Conservation (phyloP, 2,113 vertebrate species). For the Syrmaticus mikado region DNA sequence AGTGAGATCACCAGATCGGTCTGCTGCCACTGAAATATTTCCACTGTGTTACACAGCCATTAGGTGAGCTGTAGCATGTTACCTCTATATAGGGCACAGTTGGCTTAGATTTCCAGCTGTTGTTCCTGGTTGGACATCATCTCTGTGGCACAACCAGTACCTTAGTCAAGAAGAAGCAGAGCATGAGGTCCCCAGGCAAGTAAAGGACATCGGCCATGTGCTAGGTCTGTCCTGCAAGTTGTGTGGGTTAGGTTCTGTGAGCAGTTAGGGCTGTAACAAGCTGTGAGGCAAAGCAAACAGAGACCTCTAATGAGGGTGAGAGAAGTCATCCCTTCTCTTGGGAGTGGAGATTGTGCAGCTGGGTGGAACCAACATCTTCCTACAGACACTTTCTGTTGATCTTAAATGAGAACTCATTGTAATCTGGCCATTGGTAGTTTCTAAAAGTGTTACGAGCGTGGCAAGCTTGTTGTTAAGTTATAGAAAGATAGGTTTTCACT, state of each 20-base stretch:
- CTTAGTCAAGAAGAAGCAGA: not conserved
- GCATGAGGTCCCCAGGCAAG: not conserved
- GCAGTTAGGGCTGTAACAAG: fast-evolving
- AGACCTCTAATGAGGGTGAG: fast-evolving
- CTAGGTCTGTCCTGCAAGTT: not conserved
- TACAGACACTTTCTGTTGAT: not conserved
- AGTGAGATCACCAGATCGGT: not conserved
- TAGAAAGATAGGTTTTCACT: not conserved
- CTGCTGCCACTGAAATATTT: not conserved
- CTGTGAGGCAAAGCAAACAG: not conserved
- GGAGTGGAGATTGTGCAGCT: not conserved
- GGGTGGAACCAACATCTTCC: not conserved
- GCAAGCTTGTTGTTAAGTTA: not conserved
- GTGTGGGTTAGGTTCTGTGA: not conserved
- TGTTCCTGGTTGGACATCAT: not conserved
- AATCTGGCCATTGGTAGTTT: not conserved
- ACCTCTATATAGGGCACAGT: not conserved
- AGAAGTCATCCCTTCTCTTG: not conserved
- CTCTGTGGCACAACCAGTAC: not conserved
- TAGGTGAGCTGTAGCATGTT: not conserved
- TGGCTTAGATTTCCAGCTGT: not conserved
- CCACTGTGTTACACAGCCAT: fast-evolving
- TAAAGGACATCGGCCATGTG: not conserved
- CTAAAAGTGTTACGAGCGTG: not conserved
- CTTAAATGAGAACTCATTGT: not conserved